These are phyloP conservation scores for Calypte anna DNA, from an alignment of 2,113 vertebrate species.

Conservation along the genomic window DNA sequence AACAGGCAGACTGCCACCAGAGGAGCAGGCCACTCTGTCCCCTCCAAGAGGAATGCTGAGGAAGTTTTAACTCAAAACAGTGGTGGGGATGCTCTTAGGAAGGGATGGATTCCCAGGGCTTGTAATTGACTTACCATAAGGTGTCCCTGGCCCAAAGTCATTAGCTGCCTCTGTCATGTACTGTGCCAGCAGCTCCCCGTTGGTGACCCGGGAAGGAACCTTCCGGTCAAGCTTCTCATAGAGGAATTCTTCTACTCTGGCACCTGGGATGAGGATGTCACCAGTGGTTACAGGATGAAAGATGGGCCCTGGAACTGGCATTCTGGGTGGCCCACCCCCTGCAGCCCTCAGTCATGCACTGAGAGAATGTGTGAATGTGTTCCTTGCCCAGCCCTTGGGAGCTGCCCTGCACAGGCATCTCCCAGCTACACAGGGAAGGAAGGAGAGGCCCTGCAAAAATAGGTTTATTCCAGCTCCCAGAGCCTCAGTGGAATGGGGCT, in stretches of 20 bases:
- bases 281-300: neutral
- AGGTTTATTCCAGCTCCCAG: neutral
- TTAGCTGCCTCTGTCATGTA: conserved; percentile 91
- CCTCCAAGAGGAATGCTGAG: neutral
- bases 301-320: neutral
- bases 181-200: conserved; percentile 90
- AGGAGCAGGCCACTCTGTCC: neutral
- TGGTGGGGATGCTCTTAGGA: neutral
- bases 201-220: conserved; percentile 89
- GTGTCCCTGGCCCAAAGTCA: conserved; percentile 87
- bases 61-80: neutral
- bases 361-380: too few relatives aligned
- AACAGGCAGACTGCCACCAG: neutral
- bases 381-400: neutral
- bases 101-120: neutral
- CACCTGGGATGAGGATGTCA: conserved; percentile 68
- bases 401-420: neutral
- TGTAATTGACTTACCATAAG: conserved; percentile 83
- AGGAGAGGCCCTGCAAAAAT: neutral
- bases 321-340: neutral
- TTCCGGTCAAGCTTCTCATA: conserved; percentile 96
- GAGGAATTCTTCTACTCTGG: conserved; percentile 94
- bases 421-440: neutral
- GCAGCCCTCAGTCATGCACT: neutral
- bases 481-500: neutral